A percentile compares a stretch with the other conserved stretches of the same genome.
phyloP scores from a whole-genome alignment of 1,140 invertebrate species.

The Drosophila pallidifrons region DNA sequence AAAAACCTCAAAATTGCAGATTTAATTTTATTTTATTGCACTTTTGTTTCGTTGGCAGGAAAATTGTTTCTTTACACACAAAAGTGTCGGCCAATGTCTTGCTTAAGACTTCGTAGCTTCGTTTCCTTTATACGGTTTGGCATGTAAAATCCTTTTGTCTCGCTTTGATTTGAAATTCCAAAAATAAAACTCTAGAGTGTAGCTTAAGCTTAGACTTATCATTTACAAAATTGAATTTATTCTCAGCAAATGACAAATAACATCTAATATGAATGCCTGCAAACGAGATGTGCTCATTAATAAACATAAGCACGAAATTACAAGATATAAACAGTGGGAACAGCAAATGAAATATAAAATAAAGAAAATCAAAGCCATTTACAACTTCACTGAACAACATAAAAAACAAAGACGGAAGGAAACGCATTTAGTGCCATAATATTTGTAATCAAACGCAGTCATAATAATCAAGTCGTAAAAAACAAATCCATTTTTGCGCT shows the following conservation, averaged over 20 bases:
- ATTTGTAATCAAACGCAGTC: constrained; percentile 83
- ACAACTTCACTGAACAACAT: constrained; percentile 58
- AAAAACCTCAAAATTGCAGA: constrained; percentile 81
- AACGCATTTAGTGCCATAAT: constrained; percentile 56
- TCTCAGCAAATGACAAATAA: not conserved
- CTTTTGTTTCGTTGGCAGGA: constrained; percentile 46
- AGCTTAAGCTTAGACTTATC: not conserved
- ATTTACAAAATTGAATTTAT: not conserved
- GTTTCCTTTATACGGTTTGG: not conserved
- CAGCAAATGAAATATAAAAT: constrained; percentile 33
- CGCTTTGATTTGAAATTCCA: constrained; percentile 45
- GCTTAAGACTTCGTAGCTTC: not conserved
- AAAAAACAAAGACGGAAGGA: constrained; percentile 28
- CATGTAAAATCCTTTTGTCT: not conserved
- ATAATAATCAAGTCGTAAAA: constrained; percentile 84
- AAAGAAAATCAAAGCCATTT: constrained; percentile 70
- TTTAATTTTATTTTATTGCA: constrained; percentile 84
- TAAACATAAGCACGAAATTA: constrained; percentile 74
- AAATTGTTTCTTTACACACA: constrained; percentile 76
- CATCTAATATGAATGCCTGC: constrained; percentile 26
- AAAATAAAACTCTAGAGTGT: constrained; percentile 34
- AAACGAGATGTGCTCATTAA: constrained; percentile 68
- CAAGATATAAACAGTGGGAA: constrained; percentile 33
- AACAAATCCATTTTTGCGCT: constrained; percentile 83
- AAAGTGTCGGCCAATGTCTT: constrained; percentile 8